Evolutionary conservation across 1,140 invertebrate genomes (phyloP).

Genomic region (Parasteatoda tepidariorum): DNA sequence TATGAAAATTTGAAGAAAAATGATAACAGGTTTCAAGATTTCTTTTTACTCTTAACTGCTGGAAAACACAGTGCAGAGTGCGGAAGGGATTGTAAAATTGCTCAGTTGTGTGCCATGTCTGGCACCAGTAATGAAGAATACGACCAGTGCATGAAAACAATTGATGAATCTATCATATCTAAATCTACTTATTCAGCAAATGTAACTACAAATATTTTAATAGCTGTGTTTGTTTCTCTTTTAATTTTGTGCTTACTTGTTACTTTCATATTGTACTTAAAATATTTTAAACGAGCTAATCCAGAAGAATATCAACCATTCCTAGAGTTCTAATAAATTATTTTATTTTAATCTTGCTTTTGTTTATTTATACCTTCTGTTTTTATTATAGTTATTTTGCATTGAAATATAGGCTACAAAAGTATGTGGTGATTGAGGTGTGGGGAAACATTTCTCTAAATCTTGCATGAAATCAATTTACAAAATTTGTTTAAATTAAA

Average conservation of each 20-base stretch:
- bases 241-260: background rate
- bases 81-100: background rate
- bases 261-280: background rate
- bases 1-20: slow-evolving; percentile 13
- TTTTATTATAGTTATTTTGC: too few species aligned
- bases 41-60: slow-evolving; percentile 28
- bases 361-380: too few species aligned
- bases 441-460: too few species aligned
- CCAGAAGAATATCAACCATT: background rate
- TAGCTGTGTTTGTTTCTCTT: background rate
- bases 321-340: background rate
- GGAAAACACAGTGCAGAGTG: slow-evolving; percentile 7
- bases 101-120: slow-evolving; percentile 31
- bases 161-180: background rate
- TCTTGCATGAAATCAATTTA: too few species aligned
- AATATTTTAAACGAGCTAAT: background rate
- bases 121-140: slow-evolving; percentile 11
- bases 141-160: slow-evolving; percentile 3
- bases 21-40: background rate
- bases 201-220: background rate
- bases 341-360: too few species aligned
- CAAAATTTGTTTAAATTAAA: too few species aligned
- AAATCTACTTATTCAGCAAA: background rate
- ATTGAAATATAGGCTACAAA: too few species aligned
- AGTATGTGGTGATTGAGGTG: too few species aligned